phyloP scores from a whole-genome alignment of 2,797 vertebrate species.

The Acestrorhynchus altus region DNA sequence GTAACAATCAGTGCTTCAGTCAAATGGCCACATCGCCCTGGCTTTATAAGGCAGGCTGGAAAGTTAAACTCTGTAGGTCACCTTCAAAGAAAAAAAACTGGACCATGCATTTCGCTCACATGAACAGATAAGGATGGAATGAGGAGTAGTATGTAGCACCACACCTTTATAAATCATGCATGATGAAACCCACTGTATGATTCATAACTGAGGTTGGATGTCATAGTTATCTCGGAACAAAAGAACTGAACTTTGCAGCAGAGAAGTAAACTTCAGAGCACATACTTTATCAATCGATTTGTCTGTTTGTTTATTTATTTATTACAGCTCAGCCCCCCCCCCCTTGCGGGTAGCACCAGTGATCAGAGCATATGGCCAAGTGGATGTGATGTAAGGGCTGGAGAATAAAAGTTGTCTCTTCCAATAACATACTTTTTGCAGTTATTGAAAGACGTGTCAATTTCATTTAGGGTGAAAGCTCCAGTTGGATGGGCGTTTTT shows the following conservation, averaged over 20 bases:
- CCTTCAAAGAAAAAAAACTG: conserved; percentile 44
- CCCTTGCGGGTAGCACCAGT: conserved; percentile 60
- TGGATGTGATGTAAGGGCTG: conserved; percentile 78
- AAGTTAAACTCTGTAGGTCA: conserved; percentile 32
- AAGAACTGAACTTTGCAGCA: conserved; percentile 55
- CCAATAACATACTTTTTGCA: conserved; percentile 73
- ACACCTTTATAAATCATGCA: conserved; percentile 34
- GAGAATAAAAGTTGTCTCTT: conserved; percentile 81
- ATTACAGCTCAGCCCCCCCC: conserved; percentile 40
- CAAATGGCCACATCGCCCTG: conserved; percentile 17
- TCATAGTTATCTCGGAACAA: conserved; percentile 38
- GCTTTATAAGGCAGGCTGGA: background rate
- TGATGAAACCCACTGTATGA: conserved; percentile 40
- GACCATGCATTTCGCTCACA: conserved; percentile 20
- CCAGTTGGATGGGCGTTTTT: conserved; percentile 69
- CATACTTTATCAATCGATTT: conserved; percentile 71
- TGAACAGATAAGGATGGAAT: conserved; percentile 23
- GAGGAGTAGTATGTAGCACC: conserved; percentile 21
- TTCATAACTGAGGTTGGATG: conserved; percentile 44
- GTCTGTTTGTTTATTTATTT: conserved; percentile 72
- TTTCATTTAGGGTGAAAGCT: conserved; percentile 76
- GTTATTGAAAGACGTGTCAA: conserved; percentile 78
- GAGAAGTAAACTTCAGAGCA: conserved; percentile 66
- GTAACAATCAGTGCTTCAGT: conserved; percentile 38
- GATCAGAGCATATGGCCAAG: conserved; percentile 78